These are phyloP conservation scores for Sceloporus tristichus DNA, from an alignment of 2,113 vertebrate species.

Conservation along the genomic window DNA sequence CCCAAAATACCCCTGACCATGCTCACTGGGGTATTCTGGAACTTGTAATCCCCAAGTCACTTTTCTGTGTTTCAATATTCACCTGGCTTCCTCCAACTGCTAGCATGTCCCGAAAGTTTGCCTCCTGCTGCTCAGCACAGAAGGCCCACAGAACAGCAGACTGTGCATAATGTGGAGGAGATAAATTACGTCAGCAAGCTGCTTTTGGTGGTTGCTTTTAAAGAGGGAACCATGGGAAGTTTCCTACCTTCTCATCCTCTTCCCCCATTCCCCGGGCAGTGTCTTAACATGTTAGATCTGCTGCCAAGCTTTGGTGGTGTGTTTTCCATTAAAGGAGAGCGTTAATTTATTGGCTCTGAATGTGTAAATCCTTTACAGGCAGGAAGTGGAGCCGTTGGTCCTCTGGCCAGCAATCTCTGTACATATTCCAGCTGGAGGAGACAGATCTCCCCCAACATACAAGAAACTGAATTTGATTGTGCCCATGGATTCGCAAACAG, in stretches of 20 bases:
- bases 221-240: too few species aligned
- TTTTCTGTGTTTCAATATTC: neutral
- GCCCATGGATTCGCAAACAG: neutral
- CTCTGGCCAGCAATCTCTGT: neutral
- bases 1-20: neutral
- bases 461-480: neutral
- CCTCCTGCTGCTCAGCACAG: neutral
- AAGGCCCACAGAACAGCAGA: neutral
- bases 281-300: neutral
- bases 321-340: neutral
- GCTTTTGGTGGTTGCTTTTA: neutral
- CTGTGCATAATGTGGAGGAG: neutral
- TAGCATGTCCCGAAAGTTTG: neutral
- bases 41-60: neutral
- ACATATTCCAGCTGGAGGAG: neutral
- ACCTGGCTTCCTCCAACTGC: neutral
- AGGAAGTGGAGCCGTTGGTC: neutral
- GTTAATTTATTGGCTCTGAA: conserved; percentile 1
- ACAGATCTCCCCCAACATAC: fast-evolving
- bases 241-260: too few species aligned
- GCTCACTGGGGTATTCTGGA: neutral
- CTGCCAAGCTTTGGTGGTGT: neutral
- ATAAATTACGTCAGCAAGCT: neutral
- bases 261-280: neutral
- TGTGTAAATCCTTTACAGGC: neutral